phyloP scores from a whole-genome alignment of 2,888 invertebrate genomes.

The Clanis bilineata region DNA sequence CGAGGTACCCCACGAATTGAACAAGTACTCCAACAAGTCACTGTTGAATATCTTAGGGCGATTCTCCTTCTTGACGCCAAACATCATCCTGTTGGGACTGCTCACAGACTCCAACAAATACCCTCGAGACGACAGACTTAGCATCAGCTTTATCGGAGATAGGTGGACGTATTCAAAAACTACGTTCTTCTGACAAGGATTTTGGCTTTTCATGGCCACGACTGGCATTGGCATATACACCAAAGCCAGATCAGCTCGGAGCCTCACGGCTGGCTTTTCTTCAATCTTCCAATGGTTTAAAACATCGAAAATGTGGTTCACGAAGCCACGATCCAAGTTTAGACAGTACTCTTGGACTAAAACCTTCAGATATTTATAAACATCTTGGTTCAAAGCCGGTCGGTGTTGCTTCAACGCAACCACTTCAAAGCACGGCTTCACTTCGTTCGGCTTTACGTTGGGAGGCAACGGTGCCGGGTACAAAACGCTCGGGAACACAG shows the following conservation, averaged over 20 bases:
- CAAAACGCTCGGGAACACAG: slow-evolving; percentile 86
- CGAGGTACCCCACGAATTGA: slow-evolving; percentile 85
- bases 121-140: slow-evolving; percentile 82
- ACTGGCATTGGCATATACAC: slow-evolving; percentile 83
- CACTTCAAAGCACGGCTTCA: slow-evolving; percentile 84
- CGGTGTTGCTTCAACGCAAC: slow-evolving; percentile 78
- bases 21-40: slow-evolving; percentile 84
- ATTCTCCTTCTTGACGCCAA: slow-evolving; percentile 67
- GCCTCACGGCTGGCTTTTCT: slow-evolving; percentile 80
- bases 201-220: slow-evolving; percentile 68
- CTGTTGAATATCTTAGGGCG: slow-evolving; percentile 79
- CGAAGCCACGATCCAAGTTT: slow-evolving; percentile 87
- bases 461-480: slow-evolving; percentile 83
- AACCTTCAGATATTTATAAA: slow-evolving; percentile 84
- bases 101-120: slow-evolving; percentile 56
- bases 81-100: slow-evolving; percentile 53
- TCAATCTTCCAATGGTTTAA: slow-evolving; percentile 82
- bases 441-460: slow-evolving; percentile 49
- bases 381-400: slow-evolving; percentile 75
- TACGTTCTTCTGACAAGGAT: slow-evolving; percentile 59
- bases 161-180: slow-evolving; percentile 82
- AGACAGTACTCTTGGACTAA: slow-evolving; percentile 85
- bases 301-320: slow-evolving; percentile 83
- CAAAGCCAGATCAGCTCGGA: slow-evolving; percentile 80
- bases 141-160: slow-evolving; percentile 82